Conservation (phyloP, 2,888 invertebrate genomes). For the Xanthostigma xanthostigma region DNA sequence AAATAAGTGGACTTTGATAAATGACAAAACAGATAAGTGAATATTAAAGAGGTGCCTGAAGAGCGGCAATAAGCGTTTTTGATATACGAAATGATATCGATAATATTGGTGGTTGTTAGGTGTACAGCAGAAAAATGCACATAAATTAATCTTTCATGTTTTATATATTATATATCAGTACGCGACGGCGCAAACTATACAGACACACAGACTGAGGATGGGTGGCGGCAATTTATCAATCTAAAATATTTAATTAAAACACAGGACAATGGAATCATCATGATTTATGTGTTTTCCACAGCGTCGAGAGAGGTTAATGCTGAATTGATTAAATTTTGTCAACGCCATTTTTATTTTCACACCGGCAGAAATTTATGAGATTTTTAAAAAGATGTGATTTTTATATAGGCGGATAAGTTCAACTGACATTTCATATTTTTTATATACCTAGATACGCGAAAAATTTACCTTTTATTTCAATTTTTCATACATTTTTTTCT, state of each 20-base stretch:
- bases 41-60: no score
- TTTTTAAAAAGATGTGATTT: no score
- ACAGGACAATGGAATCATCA: conserved; percentile 32
- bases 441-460: no score
- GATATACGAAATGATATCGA: no score
- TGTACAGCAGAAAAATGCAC: background rate
- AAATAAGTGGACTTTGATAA: no score
- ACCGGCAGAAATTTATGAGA: background rate
- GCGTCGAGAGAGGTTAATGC: conserved; percentile 11
- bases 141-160: conserved; percentile 3
- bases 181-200: background rate
- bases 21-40: no score
- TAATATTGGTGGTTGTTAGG: no score
- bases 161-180: background rate
- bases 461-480: no score
- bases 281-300: conserved; percentile 27
- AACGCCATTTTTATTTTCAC: conserved; percentile 10
- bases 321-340: conserved; percentile 29
- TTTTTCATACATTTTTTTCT: no score
- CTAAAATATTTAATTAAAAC: conserved; percentile 33
- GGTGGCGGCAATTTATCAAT: conserved; percentile 30
- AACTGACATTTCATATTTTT: no score
- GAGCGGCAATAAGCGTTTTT: no score
- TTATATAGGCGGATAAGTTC: no score
- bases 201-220: conserved; percentile 14